Base-by-base conservation (phyloP, 2,797 vertebrate species). In the Pyrocephalus nanus region DNA sequence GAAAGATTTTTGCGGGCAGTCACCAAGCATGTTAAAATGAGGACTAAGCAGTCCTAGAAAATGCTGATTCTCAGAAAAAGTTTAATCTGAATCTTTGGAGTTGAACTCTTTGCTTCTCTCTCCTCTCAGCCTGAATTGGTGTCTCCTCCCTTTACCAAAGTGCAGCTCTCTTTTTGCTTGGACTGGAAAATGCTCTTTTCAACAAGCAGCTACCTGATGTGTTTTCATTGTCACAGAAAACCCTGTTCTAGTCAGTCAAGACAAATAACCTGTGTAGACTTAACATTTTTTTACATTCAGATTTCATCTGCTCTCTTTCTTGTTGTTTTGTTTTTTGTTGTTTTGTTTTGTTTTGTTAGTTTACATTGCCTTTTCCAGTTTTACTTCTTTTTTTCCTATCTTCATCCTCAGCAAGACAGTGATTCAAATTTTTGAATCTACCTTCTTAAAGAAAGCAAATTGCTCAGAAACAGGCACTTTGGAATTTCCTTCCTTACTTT, bases 161-260 rank as follows among this genome's bases (percentile, higher is more conserved):
- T 18, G 7, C 6, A 67, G 15, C 6, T 85, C 70, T 57, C 22
- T 73, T 87, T 79, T 76, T 77, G 40, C 11, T 75, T 67, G 29
- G 5, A 34, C 27, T 65, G 58, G 53, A 73, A 94, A 82, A 69
- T 2, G 11, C 1, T 15, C 12, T 82, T 82, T 78, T 30, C 42
- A 74, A 36, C 0, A 3, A 50, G 38, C n/a, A 69, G 25, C 12
- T 75, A 26, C 7, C 27, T 20, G 2, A 1, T 8, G 11, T 43
- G 16, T 64, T 80, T 87, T 66, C 19, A n/a, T 9, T 48, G 27
- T 34, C 22, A 8, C 2, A 83, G 40, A 80, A 80, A 82, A 34
- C 15, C 3, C 27, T 45, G 2, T 38, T 57, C 42, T 53, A 38
- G 27, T 23, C 23, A 75, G 16, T 69, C 29, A 45, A 22, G 62